Percentiles rank a stretch among this genome's conserved stretches.
Conservation (phyloP, 2,888 invertebrate species). For the Parascotia fuliginaria region DNA sequence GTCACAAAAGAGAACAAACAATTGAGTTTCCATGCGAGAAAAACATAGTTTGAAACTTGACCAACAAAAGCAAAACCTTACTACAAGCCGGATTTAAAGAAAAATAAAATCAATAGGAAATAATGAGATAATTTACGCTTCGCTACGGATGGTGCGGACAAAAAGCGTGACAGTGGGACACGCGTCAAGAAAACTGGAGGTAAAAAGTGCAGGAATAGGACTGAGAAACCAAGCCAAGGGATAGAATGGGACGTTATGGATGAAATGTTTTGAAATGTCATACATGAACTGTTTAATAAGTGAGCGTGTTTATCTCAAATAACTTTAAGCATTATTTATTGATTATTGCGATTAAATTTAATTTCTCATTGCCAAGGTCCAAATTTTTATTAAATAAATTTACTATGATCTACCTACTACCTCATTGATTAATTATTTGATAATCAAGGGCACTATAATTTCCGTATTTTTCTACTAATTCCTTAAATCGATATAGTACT, state of each 20-base stretch:
- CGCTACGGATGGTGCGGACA: slow-evolving; percentile 63
- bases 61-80: slow-evolving; percentile 32
- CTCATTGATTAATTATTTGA: too few relatives aligned
- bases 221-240: slow-evolving; percentile 2
- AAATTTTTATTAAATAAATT: too few relatives aligned
- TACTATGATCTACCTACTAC: too few relatives aligned
- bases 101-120: slow-evolving; percentile 63
- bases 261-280: background rate
- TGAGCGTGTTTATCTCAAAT: too few relatives aligned
- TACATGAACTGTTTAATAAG: background rate
- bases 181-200: slow-evolving; percentile 63
- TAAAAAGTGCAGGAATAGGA: slow-evolving; percentile 33
- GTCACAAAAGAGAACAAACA: background rate
- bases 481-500: too few relatives aligned
- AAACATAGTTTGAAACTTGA: slow-evolving; percentile 7
- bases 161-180: slow-evolving; percentile 69
- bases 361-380: too few relatives aligned
- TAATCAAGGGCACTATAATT: too few relatives aligned
- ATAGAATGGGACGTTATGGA: slow-evolving; percentile 1
- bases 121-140: slow-evolving; percentile 71
- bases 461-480: too few relatives aligned
- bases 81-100: slow-evolving; percentile 41
- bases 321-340: too few relatives aligned
- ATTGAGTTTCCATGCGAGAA: background rate
- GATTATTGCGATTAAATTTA: too few relatives aligned